phyloP scores from a whole-genome alignment of 2,797 vertebrate genomes.

The Tachyglossus aculeatus region DNA sequence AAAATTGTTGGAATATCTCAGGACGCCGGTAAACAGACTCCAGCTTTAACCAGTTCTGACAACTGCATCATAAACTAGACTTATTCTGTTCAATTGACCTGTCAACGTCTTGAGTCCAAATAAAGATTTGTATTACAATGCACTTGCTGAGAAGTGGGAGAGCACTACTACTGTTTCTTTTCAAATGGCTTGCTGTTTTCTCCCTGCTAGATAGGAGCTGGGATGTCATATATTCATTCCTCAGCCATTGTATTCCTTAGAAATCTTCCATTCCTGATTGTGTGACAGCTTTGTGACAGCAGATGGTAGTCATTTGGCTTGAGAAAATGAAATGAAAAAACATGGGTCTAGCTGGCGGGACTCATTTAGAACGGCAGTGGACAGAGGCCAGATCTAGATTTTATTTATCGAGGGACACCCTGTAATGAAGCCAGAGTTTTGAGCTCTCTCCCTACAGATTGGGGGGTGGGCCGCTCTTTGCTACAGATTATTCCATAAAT shows the following conservation, averaged over 20 bases:
- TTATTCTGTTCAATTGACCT: conserved; percentile 92
- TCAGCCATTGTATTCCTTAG: conserved; percentile 76
- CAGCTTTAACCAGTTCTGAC: conserved; percentile 88
- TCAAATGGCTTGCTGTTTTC: conserved; percentile 71
- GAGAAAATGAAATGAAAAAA: conserved; percentile 78
- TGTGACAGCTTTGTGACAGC: conserved; percentile 82
- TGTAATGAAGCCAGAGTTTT: conserved; percentile 69
- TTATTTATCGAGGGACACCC: conserved; percentile 71
- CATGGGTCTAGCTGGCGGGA: conserved; percentile 73
- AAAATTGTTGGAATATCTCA: conserved; percentile 87
- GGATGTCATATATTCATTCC: conserved; percentile 75
- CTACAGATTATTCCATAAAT: conserved; percentile 54
- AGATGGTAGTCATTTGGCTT: conserved; percentile 83
- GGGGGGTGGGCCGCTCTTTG: conserved; percentile 45
- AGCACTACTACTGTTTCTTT: conserved; percentile 73
- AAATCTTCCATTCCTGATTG: conserved; percentile 77
- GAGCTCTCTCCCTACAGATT: conserved; percentile 48
- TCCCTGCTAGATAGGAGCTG: conserved; percentile 64
- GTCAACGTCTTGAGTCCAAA: conserved; percentile 89
- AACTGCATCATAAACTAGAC: conserved; percentile 92
- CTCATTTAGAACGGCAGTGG: conserved; percentile 78
- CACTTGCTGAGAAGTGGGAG: conserved; percentile 82
- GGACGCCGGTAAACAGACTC: conserved; percentile 87
- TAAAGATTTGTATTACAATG: conserved; percentile 92
- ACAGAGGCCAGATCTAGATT: conserved; percentile 78